These are phyloP conservation scores for Chalcosyrphus nemorum DNA, from an alignment of 2,888 invertebrate species.

Conservation along the genomic window DNA sequence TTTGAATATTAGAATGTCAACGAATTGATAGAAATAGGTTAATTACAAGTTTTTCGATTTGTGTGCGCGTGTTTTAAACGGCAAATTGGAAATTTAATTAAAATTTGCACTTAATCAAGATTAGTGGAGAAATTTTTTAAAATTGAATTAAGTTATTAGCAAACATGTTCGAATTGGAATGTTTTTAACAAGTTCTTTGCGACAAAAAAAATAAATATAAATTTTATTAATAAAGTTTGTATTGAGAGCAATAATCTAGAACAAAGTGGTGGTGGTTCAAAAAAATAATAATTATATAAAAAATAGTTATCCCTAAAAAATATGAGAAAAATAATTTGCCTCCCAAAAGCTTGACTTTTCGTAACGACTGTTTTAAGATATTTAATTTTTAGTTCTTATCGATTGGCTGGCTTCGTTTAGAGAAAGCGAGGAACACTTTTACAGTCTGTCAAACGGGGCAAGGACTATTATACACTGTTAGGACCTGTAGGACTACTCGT, in stretches of 20 bases:
- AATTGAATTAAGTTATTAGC: conserved; percentile 31
- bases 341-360: too few relatives aligned
- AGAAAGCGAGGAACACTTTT: too few relatives aligned
- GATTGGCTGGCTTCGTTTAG: too few relatives aligned
- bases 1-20: conserved; percentile 53
- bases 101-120: conserved; percentile 46
- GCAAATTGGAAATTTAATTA: conserved; percentile 49
- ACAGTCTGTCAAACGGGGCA: too few relatives aligned
- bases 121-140: conserved; percentile 23
- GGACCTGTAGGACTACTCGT: too few relatives aligned
- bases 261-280: too few relatives aligned
- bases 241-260: not conserved
- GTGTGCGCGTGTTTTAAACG: not conserved
- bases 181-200: not conserved
- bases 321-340: too few relatives aligned
- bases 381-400: too few relatives aligned
- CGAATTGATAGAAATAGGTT: conserved; percentile 65
- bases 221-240: not conserved
- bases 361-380: too few relatives aligned
- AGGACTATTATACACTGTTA: too few relatives aligned
- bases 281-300: too few relatives aligned
- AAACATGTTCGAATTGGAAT: conserved; percentile 12
- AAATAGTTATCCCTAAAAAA: too few relatives aligned
- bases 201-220: not conserved
- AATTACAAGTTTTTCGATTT: conserved; percentile 48